These are phyloP conservation scores for Syngnathus acus DNA, from an alignment of 2,797 vertebrate genomes.

Conservation along the genomic window DNA sequence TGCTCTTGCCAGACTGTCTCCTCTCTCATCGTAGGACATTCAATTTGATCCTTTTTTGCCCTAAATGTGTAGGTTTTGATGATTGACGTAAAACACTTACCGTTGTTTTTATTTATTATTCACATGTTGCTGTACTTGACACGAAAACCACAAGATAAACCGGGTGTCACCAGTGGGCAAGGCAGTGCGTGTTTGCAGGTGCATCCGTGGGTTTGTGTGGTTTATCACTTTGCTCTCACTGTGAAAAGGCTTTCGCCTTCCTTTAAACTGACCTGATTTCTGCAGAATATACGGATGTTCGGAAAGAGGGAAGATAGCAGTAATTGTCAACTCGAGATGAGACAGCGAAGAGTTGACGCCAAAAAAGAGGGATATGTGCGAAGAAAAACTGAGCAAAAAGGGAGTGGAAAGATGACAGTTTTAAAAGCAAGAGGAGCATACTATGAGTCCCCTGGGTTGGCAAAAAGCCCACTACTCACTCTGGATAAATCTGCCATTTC, in stretches of 20 bases:
- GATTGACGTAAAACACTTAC: not conserved
- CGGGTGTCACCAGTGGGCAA: constrained; percentile 48
- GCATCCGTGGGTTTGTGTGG: constrained; percentile 14
- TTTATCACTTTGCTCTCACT: constrained; percentile 65
- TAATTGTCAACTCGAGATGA: constrained; percentile 64
- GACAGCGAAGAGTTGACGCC: constrained; percentile 42
- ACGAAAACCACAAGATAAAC: constrained; percentile 9
- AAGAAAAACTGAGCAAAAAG: constrained; percentile 23
- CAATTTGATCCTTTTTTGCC: too few relatives aligned
- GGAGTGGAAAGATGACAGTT: constrained; percentile 47
- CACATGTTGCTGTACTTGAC: not conserved
- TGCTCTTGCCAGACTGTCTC: too few relatives aligned
- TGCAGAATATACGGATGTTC: constrained; percentile 60
- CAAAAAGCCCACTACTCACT: constrained; percentile 46
- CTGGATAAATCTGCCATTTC: constrained; percentile 37
- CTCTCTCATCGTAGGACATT: too few relatives aligned
- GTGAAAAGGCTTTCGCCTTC: constrained; percentile 69
- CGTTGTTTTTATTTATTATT: not conserved
- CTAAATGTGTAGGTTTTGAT: not conserved
- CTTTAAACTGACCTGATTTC: constrained; percentile 70
- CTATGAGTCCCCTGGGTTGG: constrained; percentile 45
- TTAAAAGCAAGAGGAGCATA: constrained; percentile 48
- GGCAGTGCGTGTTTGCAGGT: constrained; percentile 14
- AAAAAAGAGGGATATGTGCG: constrained; percentile 21
- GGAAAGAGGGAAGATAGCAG: constrained; percentile 53